Percentiles rank a stretch among this genome's conserved stretches.
These are phyloP conservation scores for Clarias batrachus DNA, from an alignment of 2,113 vertebrate genomes.

Conservation along the genomic window DNA sequence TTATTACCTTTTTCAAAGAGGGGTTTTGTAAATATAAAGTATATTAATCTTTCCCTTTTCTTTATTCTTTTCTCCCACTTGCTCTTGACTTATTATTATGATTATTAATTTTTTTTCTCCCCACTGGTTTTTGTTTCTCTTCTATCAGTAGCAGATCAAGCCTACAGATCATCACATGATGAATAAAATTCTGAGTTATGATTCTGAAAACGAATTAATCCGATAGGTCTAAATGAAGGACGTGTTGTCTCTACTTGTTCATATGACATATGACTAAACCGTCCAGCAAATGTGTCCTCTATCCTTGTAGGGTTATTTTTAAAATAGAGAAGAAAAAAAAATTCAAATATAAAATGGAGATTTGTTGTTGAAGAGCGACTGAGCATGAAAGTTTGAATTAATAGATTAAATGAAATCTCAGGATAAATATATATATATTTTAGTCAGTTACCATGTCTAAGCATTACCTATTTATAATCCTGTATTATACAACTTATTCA, in stretches of 20 bases:
- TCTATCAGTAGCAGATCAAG: constrained; percentile 1
- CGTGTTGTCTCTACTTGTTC: constrained; percentile 28
- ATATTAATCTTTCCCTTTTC: constrained; percentile 46
- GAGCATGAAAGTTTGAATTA: background rate
- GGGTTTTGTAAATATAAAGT: constrained; percentile 58
- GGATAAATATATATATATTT: background rate
- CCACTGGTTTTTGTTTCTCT: constrained; percentile 17
- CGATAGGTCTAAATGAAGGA: constrained; percentile 22
- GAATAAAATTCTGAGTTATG: constrained; percentile 49
- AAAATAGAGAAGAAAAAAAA: background rate
- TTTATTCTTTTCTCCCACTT: constrained; percentile 34
- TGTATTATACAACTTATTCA: background rate
- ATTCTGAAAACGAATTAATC: constrained; percentile 38
- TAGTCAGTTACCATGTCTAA: background rate
- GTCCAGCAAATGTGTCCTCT: constrained; percentile 12
- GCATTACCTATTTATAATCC: background rate
- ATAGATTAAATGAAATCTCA: background rate
- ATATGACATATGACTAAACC: background rate
- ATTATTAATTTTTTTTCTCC: background rate
- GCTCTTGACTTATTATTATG: constrained; percentile 16
- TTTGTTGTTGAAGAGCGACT: background rate
- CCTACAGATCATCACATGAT: constrained; percentile 36
- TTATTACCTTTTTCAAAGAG: constrained; percentile 66
- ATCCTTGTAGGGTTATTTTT: constrained; percentile 8
- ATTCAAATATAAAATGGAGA: background rate